Percentiles rank a stretch among this genome's conserved stretches.
These are phyloP conservation scores for Ianthella basta DNA, from an alignment of 37 sponge, comb jelly and placozoan species.

Conservation along the genomic window DNA sequence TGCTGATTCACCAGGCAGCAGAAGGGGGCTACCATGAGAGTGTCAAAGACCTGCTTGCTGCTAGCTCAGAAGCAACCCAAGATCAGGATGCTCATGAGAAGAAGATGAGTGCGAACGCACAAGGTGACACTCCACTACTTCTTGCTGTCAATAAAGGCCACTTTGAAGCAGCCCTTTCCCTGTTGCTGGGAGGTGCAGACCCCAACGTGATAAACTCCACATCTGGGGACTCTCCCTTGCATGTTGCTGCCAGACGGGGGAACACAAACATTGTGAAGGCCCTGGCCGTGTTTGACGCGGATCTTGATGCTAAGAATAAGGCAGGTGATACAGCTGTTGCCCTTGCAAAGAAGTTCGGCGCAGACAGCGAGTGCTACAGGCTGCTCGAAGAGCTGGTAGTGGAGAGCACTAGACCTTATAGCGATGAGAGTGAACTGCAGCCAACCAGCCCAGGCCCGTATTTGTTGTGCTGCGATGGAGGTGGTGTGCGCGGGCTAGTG, in stretches of 20 bases:
- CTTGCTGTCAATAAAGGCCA: not conserved
- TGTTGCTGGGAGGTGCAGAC: constrained; percentile 32
- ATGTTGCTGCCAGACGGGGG: constrained; percentile 39
- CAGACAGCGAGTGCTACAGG: not conserved
- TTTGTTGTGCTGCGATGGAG: constrained; percentile 62
- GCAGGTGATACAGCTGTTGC: constrained; percentile 43
- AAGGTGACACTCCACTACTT: constrained; percentile 48
- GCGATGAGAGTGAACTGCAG: not conserved
- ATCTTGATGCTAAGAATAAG: constrained; percentile 33
- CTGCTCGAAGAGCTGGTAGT: not conserved
- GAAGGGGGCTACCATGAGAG: not conserved
- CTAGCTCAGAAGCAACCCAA: not conserved
- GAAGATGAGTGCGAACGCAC: not conserved
- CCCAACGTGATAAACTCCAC: constrained; percentile 4
- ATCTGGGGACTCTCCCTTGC: constrained; percentile 57
- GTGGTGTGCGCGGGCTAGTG: constrained; percentile 55
- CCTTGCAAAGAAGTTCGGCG: constrained; percentile 2
- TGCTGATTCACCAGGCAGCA: not conserved
- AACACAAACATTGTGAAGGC: constrained; percentile 35
- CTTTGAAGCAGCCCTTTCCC: not conserved
- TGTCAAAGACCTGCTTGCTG: not conserved
- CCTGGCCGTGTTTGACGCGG: constrained; percentile 51
- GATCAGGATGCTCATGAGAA: not conserved
- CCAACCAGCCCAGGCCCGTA: not conserved
- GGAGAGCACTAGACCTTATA: not conserved